Evolutionary conservation across 2,113 vertebrate species (phyloP).

Genomic region (Aptenodytes patagonicus): DNA sequence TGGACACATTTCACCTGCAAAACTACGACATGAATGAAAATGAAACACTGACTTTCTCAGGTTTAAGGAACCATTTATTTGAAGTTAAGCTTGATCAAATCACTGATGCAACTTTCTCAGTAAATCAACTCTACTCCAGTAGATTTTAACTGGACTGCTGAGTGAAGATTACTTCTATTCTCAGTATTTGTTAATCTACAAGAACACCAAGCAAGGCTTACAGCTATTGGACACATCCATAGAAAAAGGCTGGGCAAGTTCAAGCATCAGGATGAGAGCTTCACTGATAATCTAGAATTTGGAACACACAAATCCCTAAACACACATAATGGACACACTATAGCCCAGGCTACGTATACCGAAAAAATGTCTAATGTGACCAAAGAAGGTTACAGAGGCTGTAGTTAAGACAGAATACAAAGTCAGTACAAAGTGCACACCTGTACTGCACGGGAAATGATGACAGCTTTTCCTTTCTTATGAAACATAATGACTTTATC

Average conservation of each 20-base stretch:
- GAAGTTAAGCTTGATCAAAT: not conserved
- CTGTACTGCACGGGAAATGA: rapidly evolving
- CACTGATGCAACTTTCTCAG: not conserved
- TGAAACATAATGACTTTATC: not conserved
- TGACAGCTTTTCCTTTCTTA: not conserved
- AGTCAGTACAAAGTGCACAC: not conserved
- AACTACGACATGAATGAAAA: not conserved
- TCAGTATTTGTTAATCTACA: not conserved
- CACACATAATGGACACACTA: not conserved
- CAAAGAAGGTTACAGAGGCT: not conserved
- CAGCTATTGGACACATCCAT: not conserved
- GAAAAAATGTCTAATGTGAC: not conserved
- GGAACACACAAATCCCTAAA: not conserved
- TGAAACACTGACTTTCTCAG: not conserved
- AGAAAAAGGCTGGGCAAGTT: not conserved
- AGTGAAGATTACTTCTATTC: not conserved
- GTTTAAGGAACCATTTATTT: not conserved
- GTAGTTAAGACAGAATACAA: not conserved
- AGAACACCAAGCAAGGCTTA: not conserved
- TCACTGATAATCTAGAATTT: not conserved
- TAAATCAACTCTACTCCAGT: not conserved
- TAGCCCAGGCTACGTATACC: not conserved
- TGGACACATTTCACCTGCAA: not conserved
- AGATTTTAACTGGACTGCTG: not conserved
- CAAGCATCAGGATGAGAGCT: not conserved